Evolutionary conservation across 2,888 invertebrate species (phyloP), one percentile per base, ranked within the genome.

Genomic region (Polydrusus tereticollis): DNA sequence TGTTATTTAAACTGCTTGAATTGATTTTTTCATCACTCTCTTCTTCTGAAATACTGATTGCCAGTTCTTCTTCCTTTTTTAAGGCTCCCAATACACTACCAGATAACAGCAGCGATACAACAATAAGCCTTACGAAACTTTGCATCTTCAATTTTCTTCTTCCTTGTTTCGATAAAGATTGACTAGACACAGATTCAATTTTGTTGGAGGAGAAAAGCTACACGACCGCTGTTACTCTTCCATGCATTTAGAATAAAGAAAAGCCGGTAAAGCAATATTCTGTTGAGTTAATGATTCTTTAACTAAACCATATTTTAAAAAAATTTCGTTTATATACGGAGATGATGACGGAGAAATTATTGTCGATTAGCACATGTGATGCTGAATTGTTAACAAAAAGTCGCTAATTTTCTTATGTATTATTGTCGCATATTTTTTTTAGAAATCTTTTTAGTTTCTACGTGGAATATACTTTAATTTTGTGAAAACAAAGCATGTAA

Each of bases 311-410:
- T 10, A n/a, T 23, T 29, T 29, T 23, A 16, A 18, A 55, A 33
- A 16, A 10, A 14, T 29, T 29, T 55, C 8, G 10, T 16, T 55
- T 55, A 26, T 55, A 55, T 55, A 55, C 18, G 16, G 16, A 16
- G 16, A 29, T 4, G 14, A 52, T 52, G 38, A 38, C n/a, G 26
- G 52, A 29, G 52, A 55, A 55, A 55, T 29, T 55, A 55, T 16
- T 55, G 29, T 16, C 47, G 33, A 70, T 70, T 70, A 70, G 21
- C 69, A 64, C 64, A 12, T 12, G 21, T 70, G 69, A 70, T 64
- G 64, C 41, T 33, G 12, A 58, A 6, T 1, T 64, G 43, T 63
- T 64, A 47, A 58, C 18, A 16, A 23, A 41, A 62, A 63, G 4
- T 26, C 29, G 69, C 63, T 69, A 69, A 69, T 69, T 69, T 43